These are phyloP conservation scores for Drosophila pseudoobscura DNA, from an alignment of 1,140 invertebrate species.

Conservation along the genomic window DNA sequence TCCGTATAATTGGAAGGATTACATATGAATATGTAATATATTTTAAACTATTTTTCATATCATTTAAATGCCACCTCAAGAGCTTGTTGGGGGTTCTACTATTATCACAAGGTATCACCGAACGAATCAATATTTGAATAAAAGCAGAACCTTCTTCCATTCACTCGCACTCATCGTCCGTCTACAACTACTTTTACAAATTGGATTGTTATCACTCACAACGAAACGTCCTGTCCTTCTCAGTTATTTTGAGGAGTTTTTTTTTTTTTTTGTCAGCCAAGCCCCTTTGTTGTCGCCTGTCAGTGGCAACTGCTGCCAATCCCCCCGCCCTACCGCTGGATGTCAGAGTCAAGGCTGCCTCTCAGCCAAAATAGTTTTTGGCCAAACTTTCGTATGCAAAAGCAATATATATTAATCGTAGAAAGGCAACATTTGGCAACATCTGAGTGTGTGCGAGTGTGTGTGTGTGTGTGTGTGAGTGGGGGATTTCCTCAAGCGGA, in stretches of 20 bases:
- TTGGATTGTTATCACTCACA: constrained; percentile 68
- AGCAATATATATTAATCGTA: constrained; percentile 48
- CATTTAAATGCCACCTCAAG: no score
- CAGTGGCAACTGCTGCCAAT: constrained; percentile 46
- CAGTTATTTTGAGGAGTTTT: constrained; percentile 26
- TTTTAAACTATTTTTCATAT: no score
- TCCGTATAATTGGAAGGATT: no score
- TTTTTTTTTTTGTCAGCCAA: constrained; percentile 38
- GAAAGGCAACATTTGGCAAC: constrained; percentile 13
- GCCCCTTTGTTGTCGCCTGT: constrained; percentile 72
- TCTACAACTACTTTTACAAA: constrained; percentile 40
- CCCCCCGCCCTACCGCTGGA: no score
- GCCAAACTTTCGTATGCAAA: constrained; percentile 51
- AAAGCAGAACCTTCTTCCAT: not conserved
- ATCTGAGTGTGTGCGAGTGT: constrained; percentile 4
- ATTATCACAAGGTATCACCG: not conserved
- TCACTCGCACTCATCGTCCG: not conserved
- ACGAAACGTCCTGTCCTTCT: constrained; percentile 22
- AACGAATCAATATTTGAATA: constrained; percentile 7
- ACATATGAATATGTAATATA: no score
- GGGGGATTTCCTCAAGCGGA: constrained; percentile 1
- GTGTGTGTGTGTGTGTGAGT: constrained; percentile 8
- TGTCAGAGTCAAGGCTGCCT: constrained; percentile 31
- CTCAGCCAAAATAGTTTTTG: constrained; percentile 65
- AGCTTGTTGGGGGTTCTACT: no score